Evolutionary conservation across 2,888 invertebrate genomes (phyloP).

Genomic region (Myopa tessellatipennis): DNA sequence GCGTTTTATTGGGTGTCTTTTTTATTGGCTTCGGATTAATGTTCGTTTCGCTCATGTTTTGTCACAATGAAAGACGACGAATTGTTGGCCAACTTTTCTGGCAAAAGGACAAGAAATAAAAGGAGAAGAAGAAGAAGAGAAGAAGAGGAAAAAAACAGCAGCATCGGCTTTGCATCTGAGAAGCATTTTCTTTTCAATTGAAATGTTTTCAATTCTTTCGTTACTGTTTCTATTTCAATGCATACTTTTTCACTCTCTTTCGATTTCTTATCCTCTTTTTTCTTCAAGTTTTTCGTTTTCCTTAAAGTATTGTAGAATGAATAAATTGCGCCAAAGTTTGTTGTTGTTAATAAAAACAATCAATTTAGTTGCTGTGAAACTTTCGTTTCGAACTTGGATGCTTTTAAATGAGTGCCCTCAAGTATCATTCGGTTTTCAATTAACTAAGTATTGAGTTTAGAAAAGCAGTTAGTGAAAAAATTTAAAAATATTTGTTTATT

Average conservation of each 20-base stretch:
- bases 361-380: slow-evolving; percentile 7
- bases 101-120: background rate
- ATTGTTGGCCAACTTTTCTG: slow-evolving; percentile 21
- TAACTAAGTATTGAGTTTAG: too few relatives aligned
- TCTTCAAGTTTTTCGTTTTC: background rate
- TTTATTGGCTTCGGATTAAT: slow-evolving; percentile 34
- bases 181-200: slow-evolving; percentile 20
- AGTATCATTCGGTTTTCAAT: too few relatives aligned
- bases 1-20: slow-evolving; percentile 33
- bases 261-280: background rate
- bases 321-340: background rate
- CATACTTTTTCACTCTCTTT: background rate
- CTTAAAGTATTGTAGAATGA: background rate
- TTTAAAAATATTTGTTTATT: too few relatives aligned
- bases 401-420: too few relatives aligned
- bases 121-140: background rate
- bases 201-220: slow-evolving; percentile 18
- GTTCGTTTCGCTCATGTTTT: slow-evolving; percentile 39
- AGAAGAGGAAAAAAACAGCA: background rate
- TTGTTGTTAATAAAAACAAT: background rate
- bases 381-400: background rate
- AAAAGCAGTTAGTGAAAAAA: too few relatives aligned
- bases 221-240: background rate
- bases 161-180: background rate
- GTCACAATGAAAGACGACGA: slow-evolving; percentile 33